These are phyloP conservation scores for Prunella strophiata DNA, from an alignment of 2,797 vertebrate genomes.

Conservation along the genomic window DNA sequence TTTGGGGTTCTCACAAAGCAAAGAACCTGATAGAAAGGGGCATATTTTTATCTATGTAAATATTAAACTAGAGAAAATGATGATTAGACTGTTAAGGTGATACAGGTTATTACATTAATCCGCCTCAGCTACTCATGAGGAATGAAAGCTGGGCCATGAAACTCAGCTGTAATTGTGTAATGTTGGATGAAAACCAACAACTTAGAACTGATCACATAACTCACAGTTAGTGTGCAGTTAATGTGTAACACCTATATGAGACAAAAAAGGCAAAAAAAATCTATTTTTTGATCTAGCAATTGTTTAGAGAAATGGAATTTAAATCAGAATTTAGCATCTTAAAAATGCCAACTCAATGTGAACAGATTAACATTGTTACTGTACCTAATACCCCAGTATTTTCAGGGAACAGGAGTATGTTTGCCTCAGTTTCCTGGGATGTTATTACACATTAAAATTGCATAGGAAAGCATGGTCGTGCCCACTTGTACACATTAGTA, in stretches of 20 bases:
- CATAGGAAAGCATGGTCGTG: background rate
- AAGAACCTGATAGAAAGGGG: background rate
- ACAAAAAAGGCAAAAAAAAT: background rate
- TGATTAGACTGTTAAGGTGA: background rate
- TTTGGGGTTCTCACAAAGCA: background rate
- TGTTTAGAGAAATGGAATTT: background rate
- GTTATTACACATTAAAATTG: background rate
- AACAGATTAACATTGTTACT: background rate
- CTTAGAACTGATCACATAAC: background rate
- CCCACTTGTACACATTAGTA: background rate
- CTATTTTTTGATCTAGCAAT: background rate
- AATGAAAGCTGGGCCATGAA: background rate
- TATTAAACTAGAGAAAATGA: background rate
- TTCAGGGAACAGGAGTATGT: background rate
- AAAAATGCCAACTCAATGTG: background rate
- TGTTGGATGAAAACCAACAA: background rate
- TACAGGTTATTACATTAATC: conserved; percentile 1
- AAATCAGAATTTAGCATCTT: background rate
- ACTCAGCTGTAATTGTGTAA: background rate
- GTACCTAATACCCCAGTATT: background rate
- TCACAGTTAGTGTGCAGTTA: background rate
- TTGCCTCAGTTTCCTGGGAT: background rate
- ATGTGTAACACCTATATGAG: background rate
- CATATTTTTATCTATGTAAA: conserved; percentile 11
- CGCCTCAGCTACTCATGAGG: background rate